Conservation (phyloP, 2,888 invertebrate genomes). For the Drosophila nr. medialis region DNA sequence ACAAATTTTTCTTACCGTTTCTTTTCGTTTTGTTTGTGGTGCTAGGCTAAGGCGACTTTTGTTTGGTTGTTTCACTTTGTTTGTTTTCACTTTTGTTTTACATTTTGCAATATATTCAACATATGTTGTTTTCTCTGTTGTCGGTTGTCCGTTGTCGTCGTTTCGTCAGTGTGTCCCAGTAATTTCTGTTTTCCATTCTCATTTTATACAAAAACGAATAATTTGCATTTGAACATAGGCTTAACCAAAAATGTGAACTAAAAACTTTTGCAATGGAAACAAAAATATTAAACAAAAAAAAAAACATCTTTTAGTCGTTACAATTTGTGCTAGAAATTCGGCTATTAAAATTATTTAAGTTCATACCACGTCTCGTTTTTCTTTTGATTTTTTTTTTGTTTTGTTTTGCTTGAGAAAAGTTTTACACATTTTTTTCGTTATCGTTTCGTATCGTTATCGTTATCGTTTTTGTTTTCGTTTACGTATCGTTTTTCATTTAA, state of each 20-base stretch:
- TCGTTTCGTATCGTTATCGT: conserved; percentile 35
- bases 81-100: conserved; percentile 47
- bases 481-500: conserved; percentile 66
- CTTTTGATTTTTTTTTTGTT: conserved; percentile 13
- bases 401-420: conserved; percentile 64
- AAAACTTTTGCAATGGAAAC: conserved; percentile 37
- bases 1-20: conserved; percentile 56
- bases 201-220: conserved; percentile 60
- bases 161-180: conserved; percentile 39
- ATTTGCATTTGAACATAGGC: conserved; percentile 54
- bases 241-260: conserved; percentile 36
- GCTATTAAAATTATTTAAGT: conserved; percentile 79
- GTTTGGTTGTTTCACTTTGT: conserved; percentile 74
- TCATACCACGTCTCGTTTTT: conserved; percentile 47
- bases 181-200: conserved; percentile 41
- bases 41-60: conserved; percentile 79
- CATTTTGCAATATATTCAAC: conserved; percentile 62
- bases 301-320: conserved; percentile 59
- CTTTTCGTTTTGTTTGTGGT: conserved; percentile 71
- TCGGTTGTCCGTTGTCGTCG: conserved; percentile 46
- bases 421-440: conserved; percentile 56
- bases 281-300: conserved; percentile 19
- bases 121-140: conserved; percentile 49
- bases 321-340: conserved; percentile 79
- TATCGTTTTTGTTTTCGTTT: conserved; percentile 29